Evolutionary conservation across 2,113 vertebrate species (phyloP).

Genomic region (Pseudopipra pipra): DNA sequence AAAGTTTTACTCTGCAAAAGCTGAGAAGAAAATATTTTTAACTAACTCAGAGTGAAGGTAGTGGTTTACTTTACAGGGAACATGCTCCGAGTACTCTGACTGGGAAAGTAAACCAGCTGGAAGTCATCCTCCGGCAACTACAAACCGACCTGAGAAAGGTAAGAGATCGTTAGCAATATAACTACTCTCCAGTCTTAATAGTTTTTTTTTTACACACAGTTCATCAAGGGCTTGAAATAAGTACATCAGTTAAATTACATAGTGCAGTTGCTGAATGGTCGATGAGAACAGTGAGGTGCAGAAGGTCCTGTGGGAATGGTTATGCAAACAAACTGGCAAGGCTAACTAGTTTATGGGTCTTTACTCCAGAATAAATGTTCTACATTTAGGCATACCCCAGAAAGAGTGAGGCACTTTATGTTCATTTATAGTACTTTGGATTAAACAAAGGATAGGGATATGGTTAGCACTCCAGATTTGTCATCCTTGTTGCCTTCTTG

Average conservation of each 20-base stretch:
- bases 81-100: constrained; percentile 86
- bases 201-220: background rate
- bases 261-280: background rate
- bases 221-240: background rate
- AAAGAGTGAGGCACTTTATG: background rate
- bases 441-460: background rate
- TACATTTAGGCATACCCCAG: background rate
- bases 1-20: background rate
- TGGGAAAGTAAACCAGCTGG: constrained; percentile 96
- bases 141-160: constrained; percentile 95
- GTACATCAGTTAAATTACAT: background rate
- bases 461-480: background rate
- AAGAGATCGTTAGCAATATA: background rate
- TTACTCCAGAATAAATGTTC: background rate
- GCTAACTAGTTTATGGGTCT: background rate
- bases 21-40: background rate
- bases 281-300: background rate
- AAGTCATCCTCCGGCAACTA: constrained; percentile 92
- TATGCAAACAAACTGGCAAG: background rate
- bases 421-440: background rate
- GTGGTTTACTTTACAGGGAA: constrained; percentile 66
- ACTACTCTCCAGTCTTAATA: background rate
- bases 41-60: background rate
- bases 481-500: background rate
- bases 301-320: background rate